phyloP scores from a whole-genome alignment of 2,888 invertebrate genomes.

The Pachliopta kotzebuea region DNA sequence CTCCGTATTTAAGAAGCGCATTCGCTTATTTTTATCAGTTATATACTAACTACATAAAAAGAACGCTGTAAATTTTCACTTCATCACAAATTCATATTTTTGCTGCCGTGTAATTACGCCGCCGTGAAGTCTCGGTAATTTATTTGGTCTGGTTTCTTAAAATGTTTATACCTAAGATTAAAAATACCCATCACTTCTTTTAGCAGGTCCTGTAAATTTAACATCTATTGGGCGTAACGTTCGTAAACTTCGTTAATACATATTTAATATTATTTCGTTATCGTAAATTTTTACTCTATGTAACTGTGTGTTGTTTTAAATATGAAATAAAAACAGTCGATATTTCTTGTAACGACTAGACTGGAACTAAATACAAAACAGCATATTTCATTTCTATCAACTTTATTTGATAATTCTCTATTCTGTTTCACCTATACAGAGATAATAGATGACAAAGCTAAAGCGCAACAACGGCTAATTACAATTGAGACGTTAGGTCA shows the following conservation, averaged over 20 bases:
- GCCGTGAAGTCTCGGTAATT: not conserved
- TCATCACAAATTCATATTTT: not conserved
- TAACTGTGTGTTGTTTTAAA: too few relatives aligned
- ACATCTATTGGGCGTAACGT: not conserved
- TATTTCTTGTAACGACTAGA: not conserved
- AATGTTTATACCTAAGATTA: not conserved
- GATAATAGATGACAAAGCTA: not conserved
- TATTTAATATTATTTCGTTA: not conserved
- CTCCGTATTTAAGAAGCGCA: not conserved
- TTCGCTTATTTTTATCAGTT: not conserved
- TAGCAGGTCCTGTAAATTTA: not conserved
- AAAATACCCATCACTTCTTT: not conserved
- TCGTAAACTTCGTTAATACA: too few relatives aligned
- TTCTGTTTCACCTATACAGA: not conserved
- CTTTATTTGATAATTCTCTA: too few relatives aligned
- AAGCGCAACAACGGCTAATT: not conserved
- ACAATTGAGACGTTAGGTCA: not conserved
- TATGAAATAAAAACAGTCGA: not conserved
- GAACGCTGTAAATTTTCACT: not conserved
- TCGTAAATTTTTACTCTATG: too few relatives aligned
- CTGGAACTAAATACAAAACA: not conserved
- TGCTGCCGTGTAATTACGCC: not conserved
- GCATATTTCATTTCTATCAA: too few relatives aligned
- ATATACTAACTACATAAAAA: not conserved
- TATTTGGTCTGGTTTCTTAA: not conserved